Evolutionary conservation across 2,797 vertebrate species (phyloP).

Genomic region (Capromys pilorides): DNA sequence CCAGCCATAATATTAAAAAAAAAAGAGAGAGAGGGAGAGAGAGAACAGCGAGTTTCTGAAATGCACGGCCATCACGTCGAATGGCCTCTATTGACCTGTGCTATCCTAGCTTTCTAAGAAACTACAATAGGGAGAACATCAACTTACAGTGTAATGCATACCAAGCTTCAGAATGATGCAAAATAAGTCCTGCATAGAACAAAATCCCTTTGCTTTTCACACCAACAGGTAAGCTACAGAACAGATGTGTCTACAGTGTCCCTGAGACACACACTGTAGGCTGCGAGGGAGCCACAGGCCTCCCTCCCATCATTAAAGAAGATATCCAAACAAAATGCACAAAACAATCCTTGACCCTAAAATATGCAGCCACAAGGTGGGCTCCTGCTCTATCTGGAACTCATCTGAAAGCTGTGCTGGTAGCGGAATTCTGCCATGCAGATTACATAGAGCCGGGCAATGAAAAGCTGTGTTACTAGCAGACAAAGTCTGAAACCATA

Average conservation of each 20-base stretch:
- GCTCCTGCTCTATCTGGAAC: conserved; percentile 58
- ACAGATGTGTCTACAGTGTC: background rate
- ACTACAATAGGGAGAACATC: conserved; percentile 5
- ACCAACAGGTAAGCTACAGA: background rate
- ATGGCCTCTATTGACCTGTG: background rate
- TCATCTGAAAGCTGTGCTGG: conserved; percentile 72
- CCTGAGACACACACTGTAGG: background rate
- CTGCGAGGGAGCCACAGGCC: background rate
- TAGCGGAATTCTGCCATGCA: conserved; percentile 55
- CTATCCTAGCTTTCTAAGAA: background rate
- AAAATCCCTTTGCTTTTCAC: background rate
- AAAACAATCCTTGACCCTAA: conserved; percentile 70
- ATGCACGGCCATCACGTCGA: background rate
- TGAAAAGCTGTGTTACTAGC: conserved; percentile 57
- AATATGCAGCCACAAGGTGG: conserved; percentile 58
- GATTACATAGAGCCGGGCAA: conserved; percentile 82
- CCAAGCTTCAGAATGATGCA: background rate
- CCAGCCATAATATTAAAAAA: no score
- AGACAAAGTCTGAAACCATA: conserved; percentile 65
- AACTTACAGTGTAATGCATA: background rate
- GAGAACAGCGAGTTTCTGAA: conserved; percentile 46
- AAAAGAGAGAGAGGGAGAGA: no score
- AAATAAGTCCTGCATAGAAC: conserved; percentile 20
- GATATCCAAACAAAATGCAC: conserved; percentile 22
- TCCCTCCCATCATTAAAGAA: background rate